Evolutionary conservation across 2,888 invertebrate species (phyloP), one percentile per base, ranked within the genome.

Genomic region (Chelonus formosanus): DNA sequence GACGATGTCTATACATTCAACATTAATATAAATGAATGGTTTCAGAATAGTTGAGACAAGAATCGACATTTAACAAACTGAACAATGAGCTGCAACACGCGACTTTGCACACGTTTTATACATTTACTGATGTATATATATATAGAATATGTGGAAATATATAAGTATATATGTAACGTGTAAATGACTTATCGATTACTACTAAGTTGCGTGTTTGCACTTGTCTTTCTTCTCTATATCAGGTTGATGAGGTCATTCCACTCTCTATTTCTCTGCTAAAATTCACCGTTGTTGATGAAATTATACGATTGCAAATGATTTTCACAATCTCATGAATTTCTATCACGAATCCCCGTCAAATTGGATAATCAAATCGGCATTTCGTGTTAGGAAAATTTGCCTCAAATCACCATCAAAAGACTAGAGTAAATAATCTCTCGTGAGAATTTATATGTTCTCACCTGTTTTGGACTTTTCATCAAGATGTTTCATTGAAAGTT

Each of bases 151-250:
- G 40, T 40, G 6, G 40, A 40, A 32, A 52, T 32, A 52, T 48
- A 4, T 52, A 32, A 5, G 31, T 52, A 52, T 58, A 61, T 44
- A 4, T 34, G 44, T 43, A 53, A n/a, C 35, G 43, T 61, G 43
- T 7, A 61, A 61, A 61, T 53, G 53, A 35, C 44, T 53, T 53
- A 61, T 61, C 35, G 61, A 61, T 53, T 32, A 35, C 34, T 43
- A 61, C 44, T 44, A 59, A 53, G 43, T 61, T 43, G 61, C 61
- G 61, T 61, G 61, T 53, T 61, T 61, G 32, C 44, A 53, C 61
- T 53, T 43, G 35, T 44, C 44, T 44, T 43, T 61, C 31, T 50
- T 43, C 52, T 52, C 52, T 7, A 20, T 20, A 53, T 45, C 8
- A 61, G 10, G 31, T 3, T 48, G 40, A 35, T 59, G 44, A 44